phyloP scores from a whole-genome alignment of 53 echinoderm and acorn worm genomes.

The Luidia sarsii region DNA sequence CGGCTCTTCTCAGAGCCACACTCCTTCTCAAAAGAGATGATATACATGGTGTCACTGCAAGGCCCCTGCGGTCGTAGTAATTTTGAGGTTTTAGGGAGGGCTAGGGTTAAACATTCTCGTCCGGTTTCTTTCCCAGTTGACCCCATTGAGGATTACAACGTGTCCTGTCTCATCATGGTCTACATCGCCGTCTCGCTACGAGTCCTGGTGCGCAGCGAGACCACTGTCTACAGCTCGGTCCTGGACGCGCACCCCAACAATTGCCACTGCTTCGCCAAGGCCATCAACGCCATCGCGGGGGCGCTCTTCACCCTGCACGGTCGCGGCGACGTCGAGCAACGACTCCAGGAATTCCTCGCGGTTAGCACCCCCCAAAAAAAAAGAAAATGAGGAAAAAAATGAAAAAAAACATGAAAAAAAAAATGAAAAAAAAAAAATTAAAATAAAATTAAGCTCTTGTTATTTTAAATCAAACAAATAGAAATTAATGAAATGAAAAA shows the following conservation, averaged over 20 bases:
- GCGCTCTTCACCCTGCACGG: slow-evolving; percentile 92
- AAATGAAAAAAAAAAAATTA: background rate
- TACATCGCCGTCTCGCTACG: slow-evolving; percentile 90
- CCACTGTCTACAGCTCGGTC: slow-evolving; percentile 63
- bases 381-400: background rate
- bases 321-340: slow-evolving; percentile 85
- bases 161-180: slow-evolving; percentile 93
- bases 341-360: slow-evolving; percentile 93
- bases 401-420: too few species aligned
- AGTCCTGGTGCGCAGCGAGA: slow-evolving; percentile 75
- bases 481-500: too few species aligned
- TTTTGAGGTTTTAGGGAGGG: too few species aligned
- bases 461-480: too few species aligned
- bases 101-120: too few species aligned
- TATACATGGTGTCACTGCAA: too few species aligned
- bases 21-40: too few species aligned
- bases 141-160: slow-evolving; percentile 84
- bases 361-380: slow-evolving; percentile 65
- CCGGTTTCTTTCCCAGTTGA: slow-evolving; percentile 55
- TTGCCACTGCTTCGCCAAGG: slow-evolving; percentile 95
- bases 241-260: slow-evolving; percentile 94
- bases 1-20: too few species aligned
- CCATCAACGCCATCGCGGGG: slow-evolving; percentile 96
- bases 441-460: too few species aligned
- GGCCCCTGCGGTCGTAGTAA: too few species aligned